phyloP scores from a whole-genome alignment of 2,888 invertebrate genomes.

The Callyntrura guangdongensis region DNA sequence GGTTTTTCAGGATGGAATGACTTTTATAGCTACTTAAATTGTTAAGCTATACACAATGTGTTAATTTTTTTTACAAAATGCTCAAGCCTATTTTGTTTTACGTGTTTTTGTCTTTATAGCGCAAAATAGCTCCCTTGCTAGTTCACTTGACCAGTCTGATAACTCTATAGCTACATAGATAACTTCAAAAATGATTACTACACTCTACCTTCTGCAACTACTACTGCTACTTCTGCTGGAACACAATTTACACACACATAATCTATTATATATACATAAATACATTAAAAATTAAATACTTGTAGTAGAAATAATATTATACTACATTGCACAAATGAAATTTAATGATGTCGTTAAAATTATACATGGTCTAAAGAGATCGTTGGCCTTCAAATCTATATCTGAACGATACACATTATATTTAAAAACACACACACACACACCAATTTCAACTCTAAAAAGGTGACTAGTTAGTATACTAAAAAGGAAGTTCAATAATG shows the following conservation, averaged over 20 bases:
- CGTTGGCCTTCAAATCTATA: slow-evolving; percentile 10
- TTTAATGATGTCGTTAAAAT: slow-evolving; percentile 31
- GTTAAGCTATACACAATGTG: slow-evolving; percentile 25
- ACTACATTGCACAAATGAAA: slow-evolving; percentile 55
- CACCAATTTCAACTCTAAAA: slow-evolving; percentile 38
- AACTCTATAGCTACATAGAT: slow-evolving; percentile 77
- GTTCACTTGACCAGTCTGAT: slow-evolving; percentile 79
- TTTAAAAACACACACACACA: neutral
- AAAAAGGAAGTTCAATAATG: slow-evolving; percentile 5
- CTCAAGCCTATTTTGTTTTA: slow-evolving; percentile 67
- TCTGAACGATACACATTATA: slow-evolving; percentile 3
- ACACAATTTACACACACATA: slow-evolving; percentile 74
- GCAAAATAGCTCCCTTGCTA: slow-evolving; percentile 77
- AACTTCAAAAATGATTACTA: slow-evolving; percentile 73
- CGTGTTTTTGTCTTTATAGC: slow-evolving; percentile 75
- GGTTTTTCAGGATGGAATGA: neutral
- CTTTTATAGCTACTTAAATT: slow-evolving; percentile 11
- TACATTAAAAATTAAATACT: slow-evolving; percentile 41
- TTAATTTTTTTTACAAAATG: slow-evolving; percentile 3
- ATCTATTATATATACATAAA: slow-evolving; percentile 24
- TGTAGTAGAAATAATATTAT: slow-evolving; percentile 43
- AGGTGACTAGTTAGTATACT: slow-evolving; percentile 37
- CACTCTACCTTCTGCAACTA: slow-evolving; percentile 71
- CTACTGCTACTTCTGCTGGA: slow-evolving; percentile 74
- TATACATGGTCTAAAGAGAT: slow-evolving; percentile 3